Evolutionary conservation across 1,140 invertebrate genomes (phyloP).

Genomic region (Drosophila neocordata): DNA sequence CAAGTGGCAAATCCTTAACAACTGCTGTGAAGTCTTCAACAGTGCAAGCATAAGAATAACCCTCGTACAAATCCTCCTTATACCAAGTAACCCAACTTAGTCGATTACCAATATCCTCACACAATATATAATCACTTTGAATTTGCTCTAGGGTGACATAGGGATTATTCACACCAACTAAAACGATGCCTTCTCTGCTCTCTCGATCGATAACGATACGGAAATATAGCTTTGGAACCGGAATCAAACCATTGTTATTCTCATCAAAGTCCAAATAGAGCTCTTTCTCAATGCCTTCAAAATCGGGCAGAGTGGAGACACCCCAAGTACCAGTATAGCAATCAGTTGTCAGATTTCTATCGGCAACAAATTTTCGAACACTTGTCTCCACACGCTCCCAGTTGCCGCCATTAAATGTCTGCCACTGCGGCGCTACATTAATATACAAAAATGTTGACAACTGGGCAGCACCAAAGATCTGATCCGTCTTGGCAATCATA

Average conservation of each 20-base stretch:
- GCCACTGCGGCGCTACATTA: conserved; percentile 87
- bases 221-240: conserved; percentile 85
- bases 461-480: conserved; percentile 86
- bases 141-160: conserved; percentile 81
- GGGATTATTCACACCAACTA: conserved; percentile 86
- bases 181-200: conserved; percentile 83
- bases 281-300: conserved; percentile 79
- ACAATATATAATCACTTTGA: conserved; percentile 83
- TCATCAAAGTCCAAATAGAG: conserved; percentile 84
- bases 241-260: conserved; percentile 80
- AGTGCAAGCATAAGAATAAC: conserved; percentile 87
- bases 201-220: conserved; percentile 84
- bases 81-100: conserved; percentile 84
- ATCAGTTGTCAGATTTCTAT: conserved; percentile 80
- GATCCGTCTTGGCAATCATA: conserved; percentile 87
- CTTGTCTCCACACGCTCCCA: conserved; percentile 84
- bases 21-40: conserved; percentile 85
- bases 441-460: conserved; percentile 86
- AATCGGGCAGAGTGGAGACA: conserved; percentile 83
- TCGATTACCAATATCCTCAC: conserved; percentile 83
- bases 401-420: conserved; percentile 87
- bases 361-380: conserved; percentile 82
- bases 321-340: conserved; percentile 86
- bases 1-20: conserved; percentile 82
- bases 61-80: conserved; percentile 83